Evolutionary conservation across 2,888 invertebrate genomes (phyloP).

Genomic region (Celastrina argiolus): DNA sequence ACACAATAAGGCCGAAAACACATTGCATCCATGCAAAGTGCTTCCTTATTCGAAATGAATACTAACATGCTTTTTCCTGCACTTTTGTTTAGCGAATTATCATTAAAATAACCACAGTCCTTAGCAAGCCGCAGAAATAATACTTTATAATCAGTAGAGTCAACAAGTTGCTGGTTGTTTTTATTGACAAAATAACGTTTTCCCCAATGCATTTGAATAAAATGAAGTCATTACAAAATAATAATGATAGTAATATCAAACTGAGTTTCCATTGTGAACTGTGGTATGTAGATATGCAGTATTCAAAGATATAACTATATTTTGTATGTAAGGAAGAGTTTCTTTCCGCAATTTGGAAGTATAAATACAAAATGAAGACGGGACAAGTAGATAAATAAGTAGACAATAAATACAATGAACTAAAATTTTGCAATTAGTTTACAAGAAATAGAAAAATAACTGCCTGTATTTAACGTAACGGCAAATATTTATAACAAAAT

Average conservation of each 20-base stretch:
- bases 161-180: not conserved
- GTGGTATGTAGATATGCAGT: too few relatives aligned
- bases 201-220: not conserved
- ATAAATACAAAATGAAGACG: too few relatives aligned
- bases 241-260: not conserved
- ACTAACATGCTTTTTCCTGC: constrained; percentile 58
- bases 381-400: too few relatives aligned
- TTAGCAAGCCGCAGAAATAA: not conserved
- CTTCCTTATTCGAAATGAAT: constrained; percentile 49
- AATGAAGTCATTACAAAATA: not conserved
- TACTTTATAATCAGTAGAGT: not conserved
- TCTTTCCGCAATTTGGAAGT: too few relatives aligned
- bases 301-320: too few relatives aligned
- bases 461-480: not conserved
- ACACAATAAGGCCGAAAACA: constrained; percentile 41
- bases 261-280: not conserved
- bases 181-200: not conserved
- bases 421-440: too few relatives aligned
- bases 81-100: constrained; percentile 49
- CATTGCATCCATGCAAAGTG: constrained; percentile 33
- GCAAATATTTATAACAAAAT: constrained; percentile 35
- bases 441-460: too few relatives aligned
- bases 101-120: constrained; percentile 25
- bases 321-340: too few relatives aligned
- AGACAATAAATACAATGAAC: too few relatives aligned